These are phyloP conservation scores for Trachythela sp. DNA, from an alignment of 64 coral and sea anemone species.

Conservation along the genomic window DNA sequence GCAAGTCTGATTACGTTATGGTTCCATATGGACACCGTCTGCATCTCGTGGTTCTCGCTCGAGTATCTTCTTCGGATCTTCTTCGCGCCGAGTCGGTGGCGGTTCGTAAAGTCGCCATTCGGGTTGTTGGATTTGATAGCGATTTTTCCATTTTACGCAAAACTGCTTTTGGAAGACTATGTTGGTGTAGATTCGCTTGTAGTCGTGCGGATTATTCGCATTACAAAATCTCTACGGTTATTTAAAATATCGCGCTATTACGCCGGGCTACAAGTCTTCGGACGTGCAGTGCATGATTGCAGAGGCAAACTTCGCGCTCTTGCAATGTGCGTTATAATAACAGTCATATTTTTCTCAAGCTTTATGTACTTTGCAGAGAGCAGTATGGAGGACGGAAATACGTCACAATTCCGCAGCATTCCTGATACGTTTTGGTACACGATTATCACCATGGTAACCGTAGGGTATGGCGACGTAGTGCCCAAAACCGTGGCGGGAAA, in stretches of 20 bases:
- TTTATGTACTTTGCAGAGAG: slow-evolving; percentile 71
- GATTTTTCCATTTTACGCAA: slow-evolving; percentile 56
- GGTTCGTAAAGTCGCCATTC: slow-evolving; percentile 54
- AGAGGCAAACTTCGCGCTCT: slow-evolving; percentile 55
- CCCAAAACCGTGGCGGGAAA: slow-evolving; percentile 61
- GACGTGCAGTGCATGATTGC: slow-evolving; percentile 57
- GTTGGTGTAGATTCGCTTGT: not conserved
- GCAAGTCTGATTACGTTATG: slow-evolving; percentile 25
- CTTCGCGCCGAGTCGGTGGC: slow-evolving; percentile 39
- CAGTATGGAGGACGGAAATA: not conserved
- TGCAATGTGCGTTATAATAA: slow-evolving; percentile 58
- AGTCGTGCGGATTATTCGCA: slow-evolving; percentile 42
- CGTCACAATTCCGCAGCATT: slow-evolving; percentile 59
- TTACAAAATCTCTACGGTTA: slow-evolving; percentile 56
- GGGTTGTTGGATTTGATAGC: slow-evolving; percentile 73
- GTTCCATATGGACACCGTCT: slow-evolving; percentile 61
- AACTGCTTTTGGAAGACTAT: slow-evolving; percentile 37
- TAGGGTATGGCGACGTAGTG: slow-evolving; percentile 81
- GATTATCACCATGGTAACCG: slow-evolving; percentile 95
- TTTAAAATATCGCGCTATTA: slow-evolving; percentile 86
- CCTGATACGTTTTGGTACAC: slow-evolving; percentile 88
- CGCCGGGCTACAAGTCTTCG: slow-evolving; percentile 63
- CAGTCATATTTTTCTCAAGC: slow-evolving; percentile 71
- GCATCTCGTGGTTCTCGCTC: slow-evolving; percentile 56
- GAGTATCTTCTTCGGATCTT: slow-evolving; percentile 65